Conservation (phyloP, 2,888 invertebrate genomes). For the Ischnus inquisitorius region DNA sequence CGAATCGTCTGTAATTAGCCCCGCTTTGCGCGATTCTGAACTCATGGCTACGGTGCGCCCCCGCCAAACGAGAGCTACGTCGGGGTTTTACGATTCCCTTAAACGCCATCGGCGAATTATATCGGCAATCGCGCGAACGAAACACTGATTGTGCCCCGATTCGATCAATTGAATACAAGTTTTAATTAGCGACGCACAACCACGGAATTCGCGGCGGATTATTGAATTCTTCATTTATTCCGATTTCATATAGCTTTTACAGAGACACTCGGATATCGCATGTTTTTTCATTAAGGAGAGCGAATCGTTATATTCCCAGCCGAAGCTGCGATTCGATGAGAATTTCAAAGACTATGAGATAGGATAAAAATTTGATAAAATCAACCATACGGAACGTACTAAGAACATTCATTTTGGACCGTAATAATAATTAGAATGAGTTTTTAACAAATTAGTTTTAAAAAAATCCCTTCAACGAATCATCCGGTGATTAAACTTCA, state of each 20-base stretch:
- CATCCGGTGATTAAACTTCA: not conserved
- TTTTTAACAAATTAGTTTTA: too few species aligned
- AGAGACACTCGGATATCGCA: not conserved
- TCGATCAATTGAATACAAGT: constrained; percentile 41
- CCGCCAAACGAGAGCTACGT: not conserved
- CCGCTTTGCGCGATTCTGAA: constrained; percentile 11
- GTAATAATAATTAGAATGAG: too few species aligned
- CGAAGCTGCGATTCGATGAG: too few species aligned
- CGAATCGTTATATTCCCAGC: too few species aligned
- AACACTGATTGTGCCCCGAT: constrained; percentile 34
- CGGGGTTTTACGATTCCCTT: constrained; percentile 14
- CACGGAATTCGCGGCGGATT: not conserved
- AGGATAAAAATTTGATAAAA: too few species aligned
- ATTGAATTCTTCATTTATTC: constrained; percentile 11
- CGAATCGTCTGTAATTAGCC: constrained; percentile 53
- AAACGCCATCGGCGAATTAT: constrained; percentile 41
- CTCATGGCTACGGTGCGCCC: not conserved
- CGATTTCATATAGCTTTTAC: not conserved
- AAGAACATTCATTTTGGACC: too few species aligned
- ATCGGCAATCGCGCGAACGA: constrained; percentile 38
- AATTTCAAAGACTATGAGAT: too few species aligned
- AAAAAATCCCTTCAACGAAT: too few species aligned
- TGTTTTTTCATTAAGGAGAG: too few species aligned
- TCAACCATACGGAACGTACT: too few species aligned
- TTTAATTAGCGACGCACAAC: constrained; percentile 31